Evolutionary conservation across 2,113 vertebrate species (phyloP), one percentile per base, ranked within the genome.

Genomic region (Crotophaga sulcirostris): DNA sequence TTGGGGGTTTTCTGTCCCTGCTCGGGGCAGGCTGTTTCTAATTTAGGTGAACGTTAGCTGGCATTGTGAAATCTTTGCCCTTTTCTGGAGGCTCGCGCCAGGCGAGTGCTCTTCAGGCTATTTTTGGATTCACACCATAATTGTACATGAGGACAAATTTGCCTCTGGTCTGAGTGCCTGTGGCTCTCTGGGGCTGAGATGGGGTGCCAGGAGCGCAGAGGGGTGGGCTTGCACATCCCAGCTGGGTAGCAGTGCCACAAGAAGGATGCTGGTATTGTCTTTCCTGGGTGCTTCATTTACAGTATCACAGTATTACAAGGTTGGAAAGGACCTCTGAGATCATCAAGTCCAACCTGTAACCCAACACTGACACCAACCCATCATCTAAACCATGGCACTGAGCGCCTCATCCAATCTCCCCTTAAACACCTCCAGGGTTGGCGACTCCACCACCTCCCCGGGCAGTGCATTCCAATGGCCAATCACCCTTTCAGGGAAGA

Each of bases 131-230:
- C 76, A 15, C 34, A 44, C 44, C 79, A 9, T 92, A 83, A 44
- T 47, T 36, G 67, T 85, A 10, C 0, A 6, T 13, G 75, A 68
- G 55, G 33, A 49, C 8, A 11, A 82, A 63, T 33, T 40, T 2
- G 7, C 12, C 0, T 1, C 0, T 3, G 77, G n/a, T 14, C 74
- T 34, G 42, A 51, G 77, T 0, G 3, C 58, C 60, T 3, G 31
- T 15, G 76, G 29, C 16, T 2, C 0, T 9, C 33, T 19, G 52
- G 36, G 42, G 45, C 26, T 11, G 72, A n/a, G 33, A 63, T 49
- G 55, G 42, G 13, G 24, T 34, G 52, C 2, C 5, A 12, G 64
- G 42, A 15, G 33, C 33, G 45, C 3, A 5, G 16, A 36, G 75
- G 64, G 6, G 23, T 25, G 55, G 42, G 60, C 34, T 84, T 2